Percentiles rank a stretch among this genome's conserved stretches.
These are phyloP conservation scores for Mormyrops boulengeri DNA, from an alignment of 2,797 vertebrate genomes.

Conservation along the genomic window DNA sequence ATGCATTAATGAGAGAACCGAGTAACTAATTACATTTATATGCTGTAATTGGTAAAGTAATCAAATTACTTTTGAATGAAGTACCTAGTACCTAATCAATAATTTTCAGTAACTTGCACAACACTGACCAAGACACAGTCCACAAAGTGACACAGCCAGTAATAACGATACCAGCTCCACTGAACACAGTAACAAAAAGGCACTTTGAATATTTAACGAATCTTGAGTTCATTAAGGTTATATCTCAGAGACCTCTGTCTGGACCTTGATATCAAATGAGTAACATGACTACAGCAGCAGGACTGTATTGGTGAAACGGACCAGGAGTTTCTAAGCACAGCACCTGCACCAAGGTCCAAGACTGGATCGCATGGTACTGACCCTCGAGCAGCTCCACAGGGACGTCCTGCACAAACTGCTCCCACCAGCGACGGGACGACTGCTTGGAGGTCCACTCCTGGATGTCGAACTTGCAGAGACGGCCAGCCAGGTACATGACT, in stretches of 20 bases:
- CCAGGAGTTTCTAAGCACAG: neutral
- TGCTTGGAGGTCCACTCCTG: conserved; percentile 97
- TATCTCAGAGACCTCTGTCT: neutral
- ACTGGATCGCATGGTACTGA: conserved; percentile 37
- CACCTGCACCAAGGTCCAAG: neutral
- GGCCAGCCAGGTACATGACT: conserved; percentile 93
- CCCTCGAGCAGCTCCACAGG: conserved; percentile 95
- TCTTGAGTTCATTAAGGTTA: neutral
- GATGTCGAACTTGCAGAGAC: conserved; percentile 94
- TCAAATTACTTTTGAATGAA: neutral
- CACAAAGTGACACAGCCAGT: neutral
- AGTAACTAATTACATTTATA: neutral
- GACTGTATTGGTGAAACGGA: neutral
- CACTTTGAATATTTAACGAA: neutral
- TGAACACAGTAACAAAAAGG: neutral
- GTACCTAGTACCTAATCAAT: neutral
- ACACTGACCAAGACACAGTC: neutral
- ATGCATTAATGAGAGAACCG: neutral
- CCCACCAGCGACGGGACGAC: conserved; percentile 93
- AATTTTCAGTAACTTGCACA: neutral
- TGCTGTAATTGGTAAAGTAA: neutral
- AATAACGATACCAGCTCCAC: neutral
- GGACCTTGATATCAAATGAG: neutral
- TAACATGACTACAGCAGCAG: neutral
- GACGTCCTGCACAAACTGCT: conserved; percentile 97